Evolutionary conservation across 2,113 vertebrate species (phyloP).

Genomic region (Neopipo cinnamomea): DNA sequence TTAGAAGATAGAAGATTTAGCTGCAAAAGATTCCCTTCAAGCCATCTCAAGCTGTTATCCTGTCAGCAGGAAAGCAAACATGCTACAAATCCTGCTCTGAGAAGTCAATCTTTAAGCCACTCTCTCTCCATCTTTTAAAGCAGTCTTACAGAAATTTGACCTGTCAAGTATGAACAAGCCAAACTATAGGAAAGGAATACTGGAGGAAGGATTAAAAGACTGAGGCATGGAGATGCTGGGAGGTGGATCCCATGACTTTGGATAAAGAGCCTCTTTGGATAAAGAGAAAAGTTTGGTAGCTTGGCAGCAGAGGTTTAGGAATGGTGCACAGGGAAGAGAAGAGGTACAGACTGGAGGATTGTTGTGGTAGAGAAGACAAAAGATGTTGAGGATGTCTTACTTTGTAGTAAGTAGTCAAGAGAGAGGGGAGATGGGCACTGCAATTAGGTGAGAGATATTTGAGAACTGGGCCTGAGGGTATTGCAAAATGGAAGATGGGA

Average conservation of each 20-base stretch:
- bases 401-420: not conserved
- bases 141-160: not conserved
- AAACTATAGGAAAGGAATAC: not conserved
- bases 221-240: not conserved
- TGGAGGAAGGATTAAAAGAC: not conserved
- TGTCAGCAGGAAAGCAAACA: not conserved
- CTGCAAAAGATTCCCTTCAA: not conserved
- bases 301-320: not conserved
- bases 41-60: not conserved
- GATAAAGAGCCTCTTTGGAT: not conserved
- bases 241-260: not conserved
- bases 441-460: not conserved
- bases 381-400: not conserved
- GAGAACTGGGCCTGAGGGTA: not conserved
- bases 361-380: not conserved
- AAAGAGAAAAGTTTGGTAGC: not conserved
- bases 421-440: not conserved
- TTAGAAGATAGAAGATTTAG: not conserved
- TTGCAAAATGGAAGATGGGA: not conserved
- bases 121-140: not conserved
- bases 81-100: not conserved
- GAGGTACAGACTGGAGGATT: not conserved
- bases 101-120: not conserved
- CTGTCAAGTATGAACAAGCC: not conserved
- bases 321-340: not conserved